Evolutionary conservation across 2,113 vertebrate genomes (phyloP).

Genomic region (Phylloscopus trochilus): DNA sequence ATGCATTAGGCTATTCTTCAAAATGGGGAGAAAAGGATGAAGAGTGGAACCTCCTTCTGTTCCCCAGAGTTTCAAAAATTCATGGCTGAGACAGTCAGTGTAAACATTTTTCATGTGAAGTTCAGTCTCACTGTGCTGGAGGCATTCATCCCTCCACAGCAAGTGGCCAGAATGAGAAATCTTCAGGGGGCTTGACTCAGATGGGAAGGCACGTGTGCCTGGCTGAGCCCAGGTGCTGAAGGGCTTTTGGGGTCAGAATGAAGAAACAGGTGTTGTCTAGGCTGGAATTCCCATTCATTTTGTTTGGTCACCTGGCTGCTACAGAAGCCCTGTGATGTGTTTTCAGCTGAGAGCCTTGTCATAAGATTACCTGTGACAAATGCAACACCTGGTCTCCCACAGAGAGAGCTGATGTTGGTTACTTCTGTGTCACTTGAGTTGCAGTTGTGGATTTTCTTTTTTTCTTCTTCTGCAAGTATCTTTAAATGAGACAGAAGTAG

Average conservation of each 20-base stretch:
- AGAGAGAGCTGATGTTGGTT: neutral
- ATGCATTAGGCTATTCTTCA: neutral
- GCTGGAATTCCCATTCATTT: neutral
- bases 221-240: neutral
- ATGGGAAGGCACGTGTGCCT: fast-evolving
- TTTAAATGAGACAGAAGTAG: neutral
- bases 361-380: neutral
- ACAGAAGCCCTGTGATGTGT: neutral
- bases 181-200: neutral
- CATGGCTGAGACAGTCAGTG: neutral
- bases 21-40: neutral
- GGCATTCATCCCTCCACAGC: neutral
- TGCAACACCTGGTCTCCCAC: neutral
- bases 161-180: neutral
- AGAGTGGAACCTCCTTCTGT: neutral
- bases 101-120: neutral
- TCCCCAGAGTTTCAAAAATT: neutral
- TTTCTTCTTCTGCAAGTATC: neutral
- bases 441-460: neutral
- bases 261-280: neutral
- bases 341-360: neutral
- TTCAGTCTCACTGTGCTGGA: fast-evolving
- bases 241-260: neutral
- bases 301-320: neutral
- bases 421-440: neutral